These are phyloP conservation scores for Zoanthus gigantus DNA, from an alignment of 92 coral and sea anemone species.

Conservation along the genomic window DNA sequence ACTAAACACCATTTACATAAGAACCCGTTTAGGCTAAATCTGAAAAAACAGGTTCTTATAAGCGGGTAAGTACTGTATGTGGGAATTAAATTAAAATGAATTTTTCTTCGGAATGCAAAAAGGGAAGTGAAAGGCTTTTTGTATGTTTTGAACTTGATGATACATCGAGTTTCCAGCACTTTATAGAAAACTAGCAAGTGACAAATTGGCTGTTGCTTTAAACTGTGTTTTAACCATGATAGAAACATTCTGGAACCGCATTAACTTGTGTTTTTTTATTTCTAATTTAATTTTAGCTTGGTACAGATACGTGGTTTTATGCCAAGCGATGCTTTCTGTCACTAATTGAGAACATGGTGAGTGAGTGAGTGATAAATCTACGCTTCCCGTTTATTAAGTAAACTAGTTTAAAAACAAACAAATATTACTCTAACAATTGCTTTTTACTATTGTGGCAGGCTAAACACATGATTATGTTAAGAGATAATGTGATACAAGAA, in stretches of 20 bases:
- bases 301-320: conserved; percentile 99
- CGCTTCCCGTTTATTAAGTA: not conserved
- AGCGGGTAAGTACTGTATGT: too few relatives aligned
- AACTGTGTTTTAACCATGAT: not conserved
- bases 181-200: too few relatives aligned
- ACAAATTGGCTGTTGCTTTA: too few relatives aligned
- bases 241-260: not conserved
- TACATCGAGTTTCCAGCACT: too few relatives aligned
- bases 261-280: not conserved
- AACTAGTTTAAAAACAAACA: too few relatives aligned
- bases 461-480: conserved; percentile 98
- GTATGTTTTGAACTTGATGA: too few relatives aligned
- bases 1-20: too few relatives aligned
- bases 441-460: conserved; percentile 60
- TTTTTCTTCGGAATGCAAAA: too few relatives aligned
- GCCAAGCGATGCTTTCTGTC: conserved; percentile 97
- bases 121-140: too few relatives aligned
- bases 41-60: too few relatives aligned
- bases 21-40: too few relatives aligned
- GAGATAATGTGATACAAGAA: conserved; percentile 94
- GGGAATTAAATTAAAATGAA: too few relatives aligned
- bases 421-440: not conserved
- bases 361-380: not conserved
- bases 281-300: conserved; percentile 78
- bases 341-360: conserved; percentile 93